Base-by-base conservation (phyloP, 2,113 vertebrate species). In the Ammodytes marinus region DNA sequence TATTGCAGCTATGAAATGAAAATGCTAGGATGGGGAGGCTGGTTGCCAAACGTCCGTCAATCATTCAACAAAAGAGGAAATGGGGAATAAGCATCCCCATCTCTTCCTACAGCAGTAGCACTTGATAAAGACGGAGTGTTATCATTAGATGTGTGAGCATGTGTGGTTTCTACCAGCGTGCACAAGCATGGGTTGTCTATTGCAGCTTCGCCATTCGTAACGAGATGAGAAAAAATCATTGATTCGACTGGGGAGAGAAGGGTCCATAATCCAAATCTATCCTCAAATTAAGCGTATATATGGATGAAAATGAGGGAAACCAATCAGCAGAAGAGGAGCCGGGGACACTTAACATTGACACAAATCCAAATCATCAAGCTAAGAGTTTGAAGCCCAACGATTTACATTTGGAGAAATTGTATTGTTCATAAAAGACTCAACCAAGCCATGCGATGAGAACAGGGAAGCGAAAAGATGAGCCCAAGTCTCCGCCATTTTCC, bases 31-130 rank as follows among this genome's bases (percentile, higher is more conserved):
- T 61, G 45, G 80, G 27, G 66, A 91, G 76, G 72, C 77, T 67
- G 27, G 78, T 70, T 27, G 88, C 89, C 91, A 86, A 89, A 66
- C 46, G 39, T 55, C 85, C 50, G 70, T 92, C 92, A 90, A 81
- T 90, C 86, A 91, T 87, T 84, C 74, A 70, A 90, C 84, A 88
- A 87, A 84, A 64, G 79, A 87, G 79, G 73, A 84, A 83, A 86
- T 69, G 40, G 86, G 78, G 85, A 87, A 80, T 75, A 69, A 64
- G 84, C 54, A 74, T 67, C 37, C 14, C 35, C 58, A 27, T 69
- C 72, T 77, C 53, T 69, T 66, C 27, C 77, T 50, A 12, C 58
- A 59, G 82, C 71, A 87, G 74, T 82, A 88, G 42, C 67, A 54
- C 76, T 84, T 80, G 83, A 87, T 88, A 79, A 84, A 88, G 84